Evolutionary conservation across 64 coral and sea anemone species (phyloP).

Genomic region (Catalaphyllia jardinei): DNA sequence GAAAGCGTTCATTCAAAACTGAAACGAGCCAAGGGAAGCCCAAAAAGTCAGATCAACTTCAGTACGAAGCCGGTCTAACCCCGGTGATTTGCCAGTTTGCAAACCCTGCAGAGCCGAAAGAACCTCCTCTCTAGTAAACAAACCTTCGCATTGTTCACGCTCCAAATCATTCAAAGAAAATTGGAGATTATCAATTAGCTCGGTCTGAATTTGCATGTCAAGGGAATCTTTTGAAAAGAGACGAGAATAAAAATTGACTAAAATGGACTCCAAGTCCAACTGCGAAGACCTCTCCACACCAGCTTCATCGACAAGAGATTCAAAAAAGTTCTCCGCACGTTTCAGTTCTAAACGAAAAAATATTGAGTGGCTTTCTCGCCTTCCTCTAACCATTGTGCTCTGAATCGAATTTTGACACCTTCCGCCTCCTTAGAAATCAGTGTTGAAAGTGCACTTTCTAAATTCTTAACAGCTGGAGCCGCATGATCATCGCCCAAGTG

Average conservation of each 20-base stretch:
- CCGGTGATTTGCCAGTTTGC: neutral
- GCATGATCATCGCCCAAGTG: neutral
- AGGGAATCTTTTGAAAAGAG: constrained; percentile 3
- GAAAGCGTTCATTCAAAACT: neutral
- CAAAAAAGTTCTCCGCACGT: no score
- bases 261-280: neutral
- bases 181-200: neutral
- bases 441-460: no score
- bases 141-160: constrained; percentile 4
- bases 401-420: neutral
- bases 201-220: neutral
- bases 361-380: no score
- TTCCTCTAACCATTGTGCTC: constrained; percentile 27
- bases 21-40: neutral
- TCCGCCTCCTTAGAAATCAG: neutral
- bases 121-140: neutral
- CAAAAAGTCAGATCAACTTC: constrained; percentile 19
- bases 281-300: neutral
- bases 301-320: neutral
- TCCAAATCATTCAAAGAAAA: neutral
- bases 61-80: neutral
- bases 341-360: no score
- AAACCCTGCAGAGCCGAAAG: neutral
- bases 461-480: no score
- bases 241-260: neutral